phyloP scores from a whole-genome alignment of 1,140 invertebrate genomes.

The Chionoecetes opilio region DNA sequence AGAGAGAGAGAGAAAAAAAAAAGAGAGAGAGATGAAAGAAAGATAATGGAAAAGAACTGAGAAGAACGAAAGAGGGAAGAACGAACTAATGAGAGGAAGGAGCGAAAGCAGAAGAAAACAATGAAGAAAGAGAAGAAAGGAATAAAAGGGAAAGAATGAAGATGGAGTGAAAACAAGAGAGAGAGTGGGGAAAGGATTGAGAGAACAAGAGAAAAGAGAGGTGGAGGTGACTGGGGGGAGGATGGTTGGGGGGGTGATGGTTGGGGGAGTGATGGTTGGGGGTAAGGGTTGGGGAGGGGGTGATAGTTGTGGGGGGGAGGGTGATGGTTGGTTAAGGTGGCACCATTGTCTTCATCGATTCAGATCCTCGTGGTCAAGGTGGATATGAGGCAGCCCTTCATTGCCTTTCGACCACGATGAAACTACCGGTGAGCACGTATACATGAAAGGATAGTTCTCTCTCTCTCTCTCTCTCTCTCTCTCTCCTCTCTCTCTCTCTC shows the following conservation, averaged over 20 bases:
- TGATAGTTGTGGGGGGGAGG: neutral
- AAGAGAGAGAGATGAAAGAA: neutral
- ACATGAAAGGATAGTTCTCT: neutral
- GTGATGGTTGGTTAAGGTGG: conserved; percentile 13
- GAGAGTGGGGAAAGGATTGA: neutral
- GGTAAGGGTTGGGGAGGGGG: neutral
- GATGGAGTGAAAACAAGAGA: neutral
- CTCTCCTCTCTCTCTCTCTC: conserved; percentile 6
- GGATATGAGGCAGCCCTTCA: conserved; percentile 43
- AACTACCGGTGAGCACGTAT: neutral
- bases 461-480: neutral
- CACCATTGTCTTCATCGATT: conserved; percentile 61
- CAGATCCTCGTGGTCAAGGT: conserved; percentile 44
- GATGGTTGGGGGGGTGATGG: neutral
- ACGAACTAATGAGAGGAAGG: neutral
- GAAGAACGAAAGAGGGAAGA: neutral
- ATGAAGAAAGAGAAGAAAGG: neutral
- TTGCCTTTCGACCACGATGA: conserved; percentile 33
- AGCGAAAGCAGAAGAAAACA: neutral
- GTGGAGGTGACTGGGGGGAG: neutral
- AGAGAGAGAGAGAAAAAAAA: neutral
- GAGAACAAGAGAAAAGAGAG: neutral
- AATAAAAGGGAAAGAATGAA: neutral
- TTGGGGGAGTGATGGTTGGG: neutral
- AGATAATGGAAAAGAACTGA: neutral